These are phyloP conservation scores for Lampris megalopsis DNA, from an alignment of 2,113 vertebrate species.

Conservation along the genomic window DNA sequence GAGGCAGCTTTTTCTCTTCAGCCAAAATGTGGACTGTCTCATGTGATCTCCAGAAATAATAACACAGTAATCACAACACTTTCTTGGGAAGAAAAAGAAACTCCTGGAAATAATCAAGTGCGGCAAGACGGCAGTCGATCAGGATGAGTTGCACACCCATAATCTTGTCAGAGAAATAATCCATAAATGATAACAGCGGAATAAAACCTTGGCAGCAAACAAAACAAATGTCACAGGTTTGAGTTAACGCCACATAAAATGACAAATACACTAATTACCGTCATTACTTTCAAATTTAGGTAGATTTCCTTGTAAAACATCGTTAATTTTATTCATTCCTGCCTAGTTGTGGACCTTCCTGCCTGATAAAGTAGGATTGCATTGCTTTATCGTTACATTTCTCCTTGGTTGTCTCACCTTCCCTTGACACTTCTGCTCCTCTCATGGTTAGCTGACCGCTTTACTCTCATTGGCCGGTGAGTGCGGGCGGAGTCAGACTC, in stretches of 20 bases:
- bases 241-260: conserved; percentile 9
- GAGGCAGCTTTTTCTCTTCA: too few relatives aligned
- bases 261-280: conserved; percentile 10
- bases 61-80: background rate
- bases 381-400: conserved; percentile 75
- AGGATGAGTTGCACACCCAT: background rate
- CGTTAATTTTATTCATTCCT: conserved; percentile 3
- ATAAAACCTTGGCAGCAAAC: background rate
- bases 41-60: background rate
- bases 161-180: background rate
- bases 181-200: conserved; percentile 2
- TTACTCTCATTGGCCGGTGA: conserved; percentile 96
- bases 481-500: conserved; percentile 92
- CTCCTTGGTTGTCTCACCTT: conserved; percentile 93
- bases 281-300: conserved; percentile 27
- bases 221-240: background rate
- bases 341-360: conserved; percentile 2
- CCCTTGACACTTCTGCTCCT: conserved; percentile 90
- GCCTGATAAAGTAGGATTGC: conserved; percentile 25
- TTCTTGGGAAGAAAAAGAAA: conserved; percentile 13
- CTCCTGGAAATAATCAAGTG: conserved; percentile 5
- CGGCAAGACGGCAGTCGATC: background rate
- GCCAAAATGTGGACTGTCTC: background rate
- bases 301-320: conserved; percentile 4
- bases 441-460: conserved; percentile 94